phyloP scores from a whole-genome alignment of 1,140 invertebrate genomes.

The Bathynomus jamesi region DNA sequence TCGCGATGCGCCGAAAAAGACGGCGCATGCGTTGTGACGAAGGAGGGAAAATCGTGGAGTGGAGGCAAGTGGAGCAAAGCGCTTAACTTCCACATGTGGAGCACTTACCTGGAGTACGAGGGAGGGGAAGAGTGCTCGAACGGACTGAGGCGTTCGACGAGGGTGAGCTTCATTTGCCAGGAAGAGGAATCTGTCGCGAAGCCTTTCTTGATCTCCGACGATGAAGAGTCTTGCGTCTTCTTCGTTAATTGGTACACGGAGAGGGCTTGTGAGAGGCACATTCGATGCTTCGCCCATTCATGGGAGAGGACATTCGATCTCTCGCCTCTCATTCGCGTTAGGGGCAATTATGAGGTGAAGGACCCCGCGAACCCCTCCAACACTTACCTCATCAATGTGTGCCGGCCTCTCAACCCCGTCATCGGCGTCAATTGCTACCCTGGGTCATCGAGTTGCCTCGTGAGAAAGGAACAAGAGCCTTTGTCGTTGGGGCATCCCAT shows the following conservation, averaged over 20 bases:
- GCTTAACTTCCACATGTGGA: constrained; percentile 18
- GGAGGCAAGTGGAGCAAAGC: constrained; percentile 25
- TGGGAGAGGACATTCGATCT: constrained; percentile 21
- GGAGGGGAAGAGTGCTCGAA: constrained; percentile 22
- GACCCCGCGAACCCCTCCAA: constrained; percentile 19
- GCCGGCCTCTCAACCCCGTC: constrained; percentile 29
- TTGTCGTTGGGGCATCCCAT: constrained; percentile 19
- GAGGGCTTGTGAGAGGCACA: constrained; percentile 25
- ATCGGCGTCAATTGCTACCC: constrained; percentile 23
- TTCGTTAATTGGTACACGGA: constrained; percentile 33
- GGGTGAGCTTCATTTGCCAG: constrained; percentile 30
- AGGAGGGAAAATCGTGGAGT: constrained; percentile 5
- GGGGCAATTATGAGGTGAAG: constrained; percentile 22
- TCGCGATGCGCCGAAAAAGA: constrained; percentile 12
- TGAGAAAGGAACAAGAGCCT: not conserved
- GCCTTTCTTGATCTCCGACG: constrained; percentile 25
- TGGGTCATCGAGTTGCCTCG: constrained; percentile 22
- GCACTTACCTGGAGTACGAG: constrained; percentile 25
- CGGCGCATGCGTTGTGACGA: not conserved
- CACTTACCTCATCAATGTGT: constrained; percentile 34
- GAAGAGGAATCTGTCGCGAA: constrained; percentile 17
- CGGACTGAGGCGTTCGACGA: constrained; percentile 18
- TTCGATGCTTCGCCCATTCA: constrained; percentile 26
- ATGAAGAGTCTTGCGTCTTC: constrained; percentile 21
- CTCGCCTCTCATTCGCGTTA: constrained; percentile 18